phyloP scores from a whole-genome alignment of 2,113 vertebrate species.

The Naja naja region DNA sequence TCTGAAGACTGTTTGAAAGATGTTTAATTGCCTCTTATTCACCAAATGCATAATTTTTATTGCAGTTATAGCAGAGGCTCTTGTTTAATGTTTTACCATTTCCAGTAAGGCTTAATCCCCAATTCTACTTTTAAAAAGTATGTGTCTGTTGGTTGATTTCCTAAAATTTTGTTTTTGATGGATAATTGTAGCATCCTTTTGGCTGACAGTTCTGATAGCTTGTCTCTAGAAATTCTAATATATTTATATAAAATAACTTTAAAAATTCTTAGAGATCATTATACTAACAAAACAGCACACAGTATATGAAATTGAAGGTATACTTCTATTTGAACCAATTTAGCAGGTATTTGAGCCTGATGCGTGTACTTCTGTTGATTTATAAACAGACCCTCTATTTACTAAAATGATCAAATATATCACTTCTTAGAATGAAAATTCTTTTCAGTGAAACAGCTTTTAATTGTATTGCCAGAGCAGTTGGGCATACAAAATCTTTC shows the following conservation, averaged over 20 bases:
- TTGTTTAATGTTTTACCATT: background rate
- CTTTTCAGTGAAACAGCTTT: background rate
- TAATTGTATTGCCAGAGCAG: background rate
- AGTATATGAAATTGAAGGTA: background rate
- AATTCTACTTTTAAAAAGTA: background rate
- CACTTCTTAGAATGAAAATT: background rate
- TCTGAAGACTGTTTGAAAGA: background rate
- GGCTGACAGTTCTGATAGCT: background rate
- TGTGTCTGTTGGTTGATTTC: background rate
- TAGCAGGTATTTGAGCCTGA: background rate
- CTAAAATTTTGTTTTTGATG: background rate
- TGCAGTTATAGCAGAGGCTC: background rate
- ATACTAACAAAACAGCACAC: background rate
- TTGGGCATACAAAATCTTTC: background rate
- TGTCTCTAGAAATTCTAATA: background rate
- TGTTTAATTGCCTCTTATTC: background rate
- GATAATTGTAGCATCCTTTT: background rate
- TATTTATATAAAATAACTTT: background rate
- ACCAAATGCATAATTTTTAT: background rate
- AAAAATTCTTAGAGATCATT: background rate
- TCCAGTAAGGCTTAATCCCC: background rate
- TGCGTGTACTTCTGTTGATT: background rate
- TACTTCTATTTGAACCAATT: conserved; percentile 3
- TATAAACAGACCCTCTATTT: background rate
- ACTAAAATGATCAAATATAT: background rate